Evolutionary conservation across 1,140 invertebrate species (phyloP), one percentile per base, ranked within the genome.

Genomic region (Euwallacea similis): DNA sequence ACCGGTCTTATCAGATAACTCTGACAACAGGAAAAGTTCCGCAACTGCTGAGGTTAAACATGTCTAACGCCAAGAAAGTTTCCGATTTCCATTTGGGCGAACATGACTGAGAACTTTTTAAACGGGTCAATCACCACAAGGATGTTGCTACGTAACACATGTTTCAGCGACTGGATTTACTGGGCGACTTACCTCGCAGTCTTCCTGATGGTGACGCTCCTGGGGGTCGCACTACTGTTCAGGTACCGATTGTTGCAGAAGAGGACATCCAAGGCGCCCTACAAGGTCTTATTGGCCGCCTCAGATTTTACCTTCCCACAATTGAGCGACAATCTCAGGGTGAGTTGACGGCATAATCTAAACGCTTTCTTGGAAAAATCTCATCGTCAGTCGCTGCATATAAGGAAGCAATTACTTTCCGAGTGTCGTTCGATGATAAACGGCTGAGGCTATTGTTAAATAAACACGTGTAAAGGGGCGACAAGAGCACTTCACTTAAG

Each of bases 301-400:
- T 86, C 87, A 50, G 91, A 92, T 79, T 90, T 92, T 75, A 89
- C 91, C 2, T 91, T 92, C 79, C 89, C 90, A 6, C 86, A 89
- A 78, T 83, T 88, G 44, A 83, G 87, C 16, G 88, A 90, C 74
- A 84, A 85, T 8, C 83, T 87, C 76, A 85, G 88, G 83, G 89
- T 90, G 81, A 86, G 83, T 33, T 33, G 1, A 33, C 21, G 21
- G 21, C 21, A 4, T 33, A 4, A 76, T 47, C 53, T 46, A 10
- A 50, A 50, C 9, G 13, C 6, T 50, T 11, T 11, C 9, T 50
- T 50, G 13, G 46, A 50, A 50, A 50, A 50, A 11, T 50, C 46
- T 13, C 13, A 50, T 10, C 46, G 9, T 50, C 13, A 10, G 6
- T 50, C 46, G 46, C 9, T 50, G 46, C 21, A 33, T 33, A 33